A percentile compares a stretch with the other conserved stretches of the same genome.
phyloP scores from a whole-genome alignment of 1,140 invertebrate species.

The Penaeus chinensis region DNA sequence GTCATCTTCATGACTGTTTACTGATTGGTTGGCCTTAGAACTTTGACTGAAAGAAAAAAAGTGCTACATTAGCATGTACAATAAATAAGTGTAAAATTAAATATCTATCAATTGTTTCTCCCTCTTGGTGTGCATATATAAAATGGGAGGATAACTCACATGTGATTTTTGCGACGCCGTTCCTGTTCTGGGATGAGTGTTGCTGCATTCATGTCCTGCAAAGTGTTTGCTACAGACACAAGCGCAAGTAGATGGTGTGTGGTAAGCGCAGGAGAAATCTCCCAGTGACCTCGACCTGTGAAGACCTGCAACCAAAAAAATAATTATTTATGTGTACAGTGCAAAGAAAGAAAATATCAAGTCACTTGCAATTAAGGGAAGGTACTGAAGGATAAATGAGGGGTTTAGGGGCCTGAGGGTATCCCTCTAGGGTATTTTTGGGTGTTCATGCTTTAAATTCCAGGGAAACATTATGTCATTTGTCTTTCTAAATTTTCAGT shows the following conservation, averaged over 20 bases:
- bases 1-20: slow-evolving; percentile 73
- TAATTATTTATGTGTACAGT: background rate
- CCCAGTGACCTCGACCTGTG: slow-evolving; percentile 91
- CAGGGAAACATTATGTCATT: too few relatives aligned
- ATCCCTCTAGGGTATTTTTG: too few relatives aligned
- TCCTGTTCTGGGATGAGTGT: slow-evolving; percentile 77
- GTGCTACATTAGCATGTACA: background rate
- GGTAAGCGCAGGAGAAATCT: slow-evolving; percentile 92
- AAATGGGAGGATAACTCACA: slow-evolving; percentile 42
- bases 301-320: slow-evolving; percentile 72
- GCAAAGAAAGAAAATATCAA: background rate
- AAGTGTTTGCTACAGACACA: slow-evolving; percentile 93
- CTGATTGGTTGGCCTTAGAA: slow-evolving; percentile 71
- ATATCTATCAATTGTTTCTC: background rate
- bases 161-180: slow-evolving; percentile 55
- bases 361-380: too few relatives aligned
- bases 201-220: slow-evolving; percentile 98
- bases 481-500: too few relatives aligned
- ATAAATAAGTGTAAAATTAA: background rate
- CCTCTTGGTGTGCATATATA: too few relatives aligned
- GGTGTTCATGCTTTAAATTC: too few relatives aligned
- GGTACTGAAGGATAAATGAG: too few relatives aligned
- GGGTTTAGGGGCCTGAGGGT: too few relatives aligned
- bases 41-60: slow-evolving; percentile 65
- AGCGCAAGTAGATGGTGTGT: slow-evolving; percentile 95